Conservation (phyloP, 1,140 invertebrate species). For the Neuroterus valhalla region DNA sequence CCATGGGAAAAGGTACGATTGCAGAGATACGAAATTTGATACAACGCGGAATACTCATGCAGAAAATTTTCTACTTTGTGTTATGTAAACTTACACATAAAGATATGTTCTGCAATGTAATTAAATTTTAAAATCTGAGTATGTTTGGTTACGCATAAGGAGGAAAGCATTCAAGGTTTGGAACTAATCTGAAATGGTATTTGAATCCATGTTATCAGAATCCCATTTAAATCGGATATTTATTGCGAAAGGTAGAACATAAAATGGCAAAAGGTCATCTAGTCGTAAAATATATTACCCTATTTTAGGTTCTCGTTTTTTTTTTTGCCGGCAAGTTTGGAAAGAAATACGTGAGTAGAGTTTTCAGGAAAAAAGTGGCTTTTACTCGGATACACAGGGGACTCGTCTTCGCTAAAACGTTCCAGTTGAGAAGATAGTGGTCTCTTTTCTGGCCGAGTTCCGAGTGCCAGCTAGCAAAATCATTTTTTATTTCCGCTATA, state of each 20-base stretch:
- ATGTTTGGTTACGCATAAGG: too few species aligned
- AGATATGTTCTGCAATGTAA: too few species aligned
- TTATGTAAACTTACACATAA: constrained; percentile 6
- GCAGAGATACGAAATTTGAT: constrained; percentile 11
- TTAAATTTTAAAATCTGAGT: too few species aligned
- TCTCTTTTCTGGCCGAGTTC: background rate
- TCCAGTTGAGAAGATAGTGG: constrained; percentile 15
- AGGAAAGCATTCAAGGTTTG: too few species aligned
- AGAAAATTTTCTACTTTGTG: constrained; percentile 20
- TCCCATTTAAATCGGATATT: constrained; percentile 11
- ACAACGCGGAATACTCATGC: background rate
- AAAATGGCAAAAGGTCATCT: constrained; percentile 15
- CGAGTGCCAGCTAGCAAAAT: constrained; percentile 12
- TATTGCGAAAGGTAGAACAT: background rate
- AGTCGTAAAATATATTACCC: constrained; percentile 4
- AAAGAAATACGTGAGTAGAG: constrained; percentile 7
- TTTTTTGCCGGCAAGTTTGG: background rate
- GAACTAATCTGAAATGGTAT: background rate
- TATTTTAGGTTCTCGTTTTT: constrained; percentile 4
- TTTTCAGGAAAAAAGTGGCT: constrained; percentile 11
- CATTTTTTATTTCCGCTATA: constrained; percentile 26
- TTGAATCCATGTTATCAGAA: constrained; percentile 10
- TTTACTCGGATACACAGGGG: background rate
- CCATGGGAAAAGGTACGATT: background rate
- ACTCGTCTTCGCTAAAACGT: constrained; percentile 14